Conservation (phyloP, 2,888 invertebrate genomes). For the Carabus problematicus region DNA sequence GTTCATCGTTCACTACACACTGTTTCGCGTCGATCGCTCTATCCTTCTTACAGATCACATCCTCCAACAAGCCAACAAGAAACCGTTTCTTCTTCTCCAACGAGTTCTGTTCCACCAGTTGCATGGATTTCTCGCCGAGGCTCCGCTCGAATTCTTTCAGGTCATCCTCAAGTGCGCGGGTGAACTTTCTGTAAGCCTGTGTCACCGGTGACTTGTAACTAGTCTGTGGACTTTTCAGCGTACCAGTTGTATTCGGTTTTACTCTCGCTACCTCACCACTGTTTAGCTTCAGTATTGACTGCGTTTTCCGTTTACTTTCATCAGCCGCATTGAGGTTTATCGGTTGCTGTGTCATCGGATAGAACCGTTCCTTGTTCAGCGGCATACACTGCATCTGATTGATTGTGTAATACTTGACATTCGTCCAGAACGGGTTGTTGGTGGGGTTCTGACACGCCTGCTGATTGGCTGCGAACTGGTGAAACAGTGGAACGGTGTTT, state of each 20-base stretch:
- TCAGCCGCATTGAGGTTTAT: conserved; percentile 49
- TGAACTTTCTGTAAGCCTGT: conserved; percentile 13
- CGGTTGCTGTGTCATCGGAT: conserved; percentile 54
- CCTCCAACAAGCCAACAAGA: conserved; percentile 15
- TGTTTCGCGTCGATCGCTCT: no score
- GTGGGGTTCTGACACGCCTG: neutral
- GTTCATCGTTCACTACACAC: no score
- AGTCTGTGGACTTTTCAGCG: neutral
- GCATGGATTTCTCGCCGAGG: conserved; percentile 20
- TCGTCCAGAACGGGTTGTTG: conserved; percentile 45
- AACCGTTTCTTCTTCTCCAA: conserved; percentile 35
- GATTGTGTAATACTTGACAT: conserved; percentile 53
- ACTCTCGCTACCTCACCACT: no score
- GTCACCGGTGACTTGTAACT: conserved; percentile 5
- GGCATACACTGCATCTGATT: conserved; percentile 45
- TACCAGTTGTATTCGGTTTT: neutral
- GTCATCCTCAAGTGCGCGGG: conserved; percentile 23
- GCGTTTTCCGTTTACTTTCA: neutral
- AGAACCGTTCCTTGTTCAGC: conserved; percentile 52
- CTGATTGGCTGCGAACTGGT: neutral
- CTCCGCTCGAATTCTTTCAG: conserved; percentile 33
- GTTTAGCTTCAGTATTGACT: neutral
- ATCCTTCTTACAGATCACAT: conserved; percentile 13
- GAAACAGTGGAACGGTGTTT: conserved; percentile 19
- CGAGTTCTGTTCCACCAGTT: conserved; percentile 20